Evolutionary conservation across 2,888 invertebrate genomes (phyloP).

Genomic region (Xanthostigma xanthostigma): DNA sequence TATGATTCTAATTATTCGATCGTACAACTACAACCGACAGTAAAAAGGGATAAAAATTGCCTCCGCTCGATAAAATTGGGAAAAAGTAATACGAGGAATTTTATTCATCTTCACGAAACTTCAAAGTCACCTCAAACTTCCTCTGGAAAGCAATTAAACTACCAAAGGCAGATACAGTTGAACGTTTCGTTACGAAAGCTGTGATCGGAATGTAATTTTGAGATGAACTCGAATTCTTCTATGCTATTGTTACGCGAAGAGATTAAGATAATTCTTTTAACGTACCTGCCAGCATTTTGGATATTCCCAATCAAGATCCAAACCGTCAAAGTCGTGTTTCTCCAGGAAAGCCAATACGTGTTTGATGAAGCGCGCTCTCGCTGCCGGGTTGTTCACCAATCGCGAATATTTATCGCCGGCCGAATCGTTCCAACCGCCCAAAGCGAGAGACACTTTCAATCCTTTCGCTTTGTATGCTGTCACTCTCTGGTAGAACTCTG

Average conservation of each 20-base stretch:
- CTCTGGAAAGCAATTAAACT: too few species aligned
- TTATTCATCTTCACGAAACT: too few species aligned
- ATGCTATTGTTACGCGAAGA: not conserved
- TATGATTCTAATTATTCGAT: too few species aligned
- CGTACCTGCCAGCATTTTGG: conserved; percentile 74
- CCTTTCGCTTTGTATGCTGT: conserved; percentile 62
- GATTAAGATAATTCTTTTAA: not conserved
- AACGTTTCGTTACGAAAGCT: too few species aligned
- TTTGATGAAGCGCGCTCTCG: conserved; percentile 56
- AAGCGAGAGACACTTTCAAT: conserved; percentile 70
- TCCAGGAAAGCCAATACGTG: conserved; percentile 64
- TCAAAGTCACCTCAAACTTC: too few species aligned
- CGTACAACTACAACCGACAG: too few species aligned
- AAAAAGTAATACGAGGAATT: too few species aligned
- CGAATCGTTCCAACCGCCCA: conserved; percentile 95
- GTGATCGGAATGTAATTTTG: too few species aligned
- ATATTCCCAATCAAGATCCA: conserved; percentile 93
- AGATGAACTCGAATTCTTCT: not conserved
- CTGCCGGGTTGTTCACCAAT: conserved; percentile 58
- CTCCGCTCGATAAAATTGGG: too few species aligned
- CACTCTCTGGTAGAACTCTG: conserved; percentile 73
- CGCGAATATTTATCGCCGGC: conserved; percentile 80
- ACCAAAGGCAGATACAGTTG: too few species aligned
- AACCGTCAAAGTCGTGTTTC: conserved; percentile 75
- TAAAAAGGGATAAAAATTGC: too few species aligned